Base-by-base conservation (phyloP, 2,888 invertebrate species). In the Tiphia femorata region DNA sequence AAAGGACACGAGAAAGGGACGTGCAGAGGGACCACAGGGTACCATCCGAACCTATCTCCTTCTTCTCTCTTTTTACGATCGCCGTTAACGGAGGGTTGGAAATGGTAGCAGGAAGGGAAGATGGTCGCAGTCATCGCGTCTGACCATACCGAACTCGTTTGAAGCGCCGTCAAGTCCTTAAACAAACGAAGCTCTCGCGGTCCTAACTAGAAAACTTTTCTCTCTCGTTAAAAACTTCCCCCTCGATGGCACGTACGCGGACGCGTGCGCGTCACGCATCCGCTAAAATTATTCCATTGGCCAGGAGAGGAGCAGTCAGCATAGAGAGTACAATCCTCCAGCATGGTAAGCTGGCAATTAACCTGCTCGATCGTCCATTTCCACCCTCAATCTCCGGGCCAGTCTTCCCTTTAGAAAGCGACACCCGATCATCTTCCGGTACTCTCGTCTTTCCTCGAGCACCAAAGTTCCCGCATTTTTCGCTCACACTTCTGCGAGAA, bases 261-360 rank as follows among this genome's bases (percentile, higher is more conserved):
- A 33, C 33, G 14, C 33, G 12, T 33, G 29, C 54, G 21, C 41
- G 27, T 17, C n/a, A n/a, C n/a, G n/a, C n/a, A n/a, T n/a, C n/a
- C 7, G 12, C 37, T 17, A 20, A 38, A 38, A 16, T 38, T 16
- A 38, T 38, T 38, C 19, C 49, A 41, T 54, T 27, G n/a, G n/a
- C n/a, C n/a, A n/a, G n/a, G n/a, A n/a, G n/a, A n/a, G n/a, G n/a
- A n/a, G n/a, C n/a, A n/a, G n/a, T n/a, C n/a, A n/a, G n/a, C n/a
- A n/a, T n/a, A n/a, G n/a, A n/a, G n/a, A n/a, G n/a, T n/a, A n/a
- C n/a, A n/a, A n/a, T n/a, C n/a, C n/a, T n/a, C n/a, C n/a, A n/a
- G n/a, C n/a, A n/a, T n/a, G n/a, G n/a, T n/a, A n/a, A n/a, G n/a
- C n/a, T n/a, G n/a, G n/a, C n/a, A n/a, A n/a, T n/a, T n/a, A n/a